Percentiles rank a stretch among this genome's conserved stretches.
Conservation (phyloP, 2,888 invertebrate species). For the Orgyia antiqua region DNA sequence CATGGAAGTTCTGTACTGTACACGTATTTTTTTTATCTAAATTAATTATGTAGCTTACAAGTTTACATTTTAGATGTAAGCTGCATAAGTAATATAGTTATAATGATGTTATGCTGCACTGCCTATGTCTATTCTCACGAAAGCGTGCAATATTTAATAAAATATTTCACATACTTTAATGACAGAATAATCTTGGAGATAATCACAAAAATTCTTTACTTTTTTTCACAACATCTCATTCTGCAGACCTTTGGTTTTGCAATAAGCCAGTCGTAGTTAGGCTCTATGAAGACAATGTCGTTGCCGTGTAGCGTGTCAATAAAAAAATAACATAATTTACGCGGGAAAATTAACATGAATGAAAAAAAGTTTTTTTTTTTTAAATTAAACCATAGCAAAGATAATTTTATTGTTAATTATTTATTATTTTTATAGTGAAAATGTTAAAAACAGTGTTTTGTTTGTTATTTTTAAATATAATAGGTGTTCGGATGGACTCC, state of each 20-base stretch:
- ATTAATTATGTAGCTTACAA: too few species aligned
- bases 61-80: too few species aligned
- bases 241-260: constrained; percentile 11
- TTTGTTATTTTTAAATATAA: constrained; percentile 14
- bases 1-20: too few species aligned
- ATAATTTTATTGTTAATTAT: too few species aligned
- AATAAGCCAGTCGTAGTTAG: constrained; percentile 22
- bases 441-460: constrained; percentile 17
- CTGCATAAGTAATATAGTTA: too few species aligned
- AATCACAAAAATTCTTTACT: constrained; percentile 17
- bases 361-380: constrained; percentile 8
- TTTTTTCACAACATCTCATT: constrained; percentile 9
- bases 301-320: constrained; percentile 7
- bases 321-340: constrained; percentile 13
- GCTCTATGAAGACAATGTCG: constrained; percentile 23
- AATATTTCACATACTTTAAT: constrained; percentile 5
- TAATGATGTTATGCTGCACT: too few species aligned
- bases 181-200: constrained; percentile 13
- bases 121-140: not conserved
- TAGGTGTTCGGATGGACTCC: constrained; percentile 23
- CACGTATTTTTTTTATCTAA: too few species aligned
- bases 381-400: not conserved
- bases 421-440: constrained; percentile 7
- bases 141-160: not conserved
- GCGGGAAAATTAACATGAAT: constrained; percentile 18